These are phyloP conservation scores for Anser cygnoides DNA, from an alignment of 2,113 vertebrate genomes.

Conservation along the genomic window DNA sequence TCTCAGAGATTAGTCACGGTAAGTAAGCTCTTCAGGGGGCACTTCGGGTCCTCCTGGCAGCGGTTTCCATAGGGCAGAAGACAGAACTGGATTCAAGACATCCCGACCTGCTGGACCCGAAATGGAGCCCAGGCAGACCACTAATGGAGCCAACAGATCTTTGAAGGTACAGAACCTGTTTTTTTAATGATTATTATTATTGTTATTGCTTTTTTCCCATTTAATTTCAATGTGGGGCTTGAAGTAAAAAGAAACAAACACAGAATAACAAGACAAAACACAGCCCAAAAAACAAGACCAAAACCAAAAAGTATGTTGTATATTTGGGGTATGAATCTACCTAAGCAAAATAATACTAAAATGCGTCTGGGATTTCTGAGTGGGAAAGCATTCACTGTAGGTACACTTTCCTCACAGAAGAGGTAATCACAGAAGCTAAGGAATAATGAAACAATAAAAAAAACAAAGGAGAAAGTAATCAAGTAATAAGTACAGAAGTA, in stretches of 20 bases:
- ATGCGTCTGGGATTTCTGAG: not conserved
- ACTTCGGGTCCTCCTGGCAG: not conserved
- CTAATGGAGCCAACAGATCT: not conserved
- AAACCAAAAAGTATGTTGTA: not conserved
- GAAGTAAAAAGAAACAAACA: not conserved
- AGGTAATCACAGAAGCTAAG: not conserved
- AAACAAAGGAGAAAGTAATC: not conserved
- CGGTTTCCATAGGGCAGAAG: not conserved
- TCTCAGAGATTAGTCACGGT: not conserved
- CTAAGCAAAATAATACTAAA: conserved; percentile 1
- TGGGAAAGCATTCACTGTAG: not conserved
- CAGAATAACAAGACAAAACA: no score
- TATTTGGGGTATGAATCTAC: not conserved
- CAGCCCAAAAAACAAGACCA: not conserved
- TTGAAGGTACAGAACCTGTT: not conserved
- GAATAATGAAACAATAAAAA: not conserved
- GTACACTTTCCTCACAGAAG: not conserved
- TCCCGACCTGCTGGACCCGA: not conserved
- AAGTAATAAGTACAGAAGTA: not conserved
- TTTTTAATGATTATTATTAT: not conserved
- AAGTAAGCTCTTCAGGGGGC: not conserved
- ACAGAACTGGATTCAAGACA: not conserved
- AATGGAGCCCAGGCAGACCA: not conserved
- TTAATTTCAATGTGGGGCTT: not conserved
- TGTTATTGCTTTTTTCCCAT: not conserved